Conservation (phyloP, 2,888 invertebrate genomes). For the Eudemis profundana region DNA sequence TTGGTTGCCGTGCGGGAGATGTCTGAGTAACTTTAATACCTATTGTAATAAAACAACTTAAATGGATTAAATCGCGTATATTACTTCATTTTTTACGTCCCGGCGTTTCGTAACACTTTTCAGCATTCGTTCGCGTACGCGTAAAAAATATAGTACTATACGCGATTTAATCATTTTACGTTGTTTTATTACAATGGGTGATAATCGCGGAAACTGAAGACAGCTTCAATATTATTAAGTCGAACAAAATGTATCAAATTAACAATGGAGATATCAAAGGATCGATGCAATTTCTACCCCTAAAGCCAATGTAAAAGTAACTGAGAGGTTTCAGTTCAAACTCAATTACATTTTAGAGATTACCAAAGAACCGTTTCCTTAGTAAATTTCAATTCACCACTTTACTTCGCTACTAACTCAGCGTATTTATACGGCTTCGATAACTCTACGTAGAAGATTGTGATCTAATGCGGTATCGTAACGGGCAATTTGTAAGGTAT, state of each 20-base stretch:
- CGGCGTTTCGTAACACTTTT: no score
- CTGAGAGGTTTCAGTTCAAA: conserved; percentile 25
- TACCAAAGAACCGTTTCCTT: conserved; percentile 25
- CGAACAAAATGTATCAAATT: conserved; percentile 2
- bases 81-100: no score
- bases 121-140: no score
- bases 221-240: not conserved
- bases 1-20: no score
- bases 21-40: no score
- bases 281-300: not conserved
- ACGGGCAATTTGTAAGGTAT: conserved; percentile 70
- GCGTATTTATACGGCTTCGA: conserved; percentile 41
- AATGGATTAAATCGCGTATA: no score
- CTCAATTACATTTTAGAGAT: conserved; percentile 27
- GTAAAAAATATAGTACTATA: no score
- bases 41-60: no score
- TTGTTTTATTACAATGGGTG: no score
- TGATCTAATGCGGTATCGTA: conserved; percentile 74
- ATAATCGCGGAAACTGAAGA: no score
- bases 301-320: not conserved
- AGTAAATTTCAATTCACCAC: conserved; percentile 42
- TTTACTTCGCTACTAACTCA: conserved; percentile 36
- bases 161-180: no score
- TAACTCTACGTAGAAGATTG: conserved; percentile 64
- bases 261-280: conserved; percentile 21